Base-by-base conservation (phyloP, 2,113 vertebrate species). In the Epinephelus fuscoguttatus region DNA sequence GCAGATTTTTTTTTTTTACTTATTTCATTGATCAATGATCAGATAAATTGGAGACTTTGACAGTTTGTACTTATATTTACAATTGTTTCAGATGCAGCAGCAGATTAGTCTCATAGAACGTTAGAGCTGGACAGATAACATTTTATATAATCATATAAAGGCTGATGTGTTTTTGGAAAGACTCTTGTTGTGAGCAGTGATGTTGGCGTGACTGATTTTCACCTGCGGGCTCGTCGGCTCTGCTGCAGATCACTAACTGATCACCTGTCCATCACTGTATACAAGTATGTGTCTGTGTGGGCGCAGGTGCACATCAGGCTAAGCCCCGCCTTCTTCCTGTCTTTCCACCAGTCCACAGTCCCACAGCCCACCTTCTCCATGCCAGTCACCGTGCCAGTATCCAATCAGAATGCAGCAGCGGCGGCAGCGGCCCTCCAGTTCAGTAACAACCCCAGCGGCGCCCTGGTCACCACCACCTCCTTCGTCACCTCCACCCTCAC, bases 371-470 rank as follows among this genome's bases (percentile, higher is more conserved):
- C 97, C 91, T 99, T 99, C 56, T 97, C 97, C 94, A 98, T 99
- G 97, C 98, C 98, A 0, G 97, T 99, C 92, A 98, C 98, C 57
- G 97, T 99, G 87, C 98, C 98, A 0, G 97, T 98, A 91, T 97
- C 95, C 96, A 99, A 96, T 93, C 98, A 97, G 84, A 98, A 94
- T 82, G 93, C 96, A 45, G 42, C 42, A 1, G 83, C 78, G 0
- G 77, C 96, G 18, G 81, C 96, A 0, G 84, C 88, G 0, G 81
- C 92, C 67, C 96, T 98, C 88, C 97, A 97, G 90, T 99, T 99
- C 96, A 98, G 96, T 19, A 93, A 91, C 95, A 98, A 96, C 91
- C 97, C 97, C 0, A 93, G 97, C 56, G 93, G 97, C 84, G 95
- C 97, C 3, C 92, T 99, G 93, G 97, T 98, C 86, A 93, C 90